Percentiles rank a stretch among this genome's conserved stretches.
phyloP scores from a whole-genome alignment of 2,113 vertebrate species.

The Dipodomys stephensi region DNA sequence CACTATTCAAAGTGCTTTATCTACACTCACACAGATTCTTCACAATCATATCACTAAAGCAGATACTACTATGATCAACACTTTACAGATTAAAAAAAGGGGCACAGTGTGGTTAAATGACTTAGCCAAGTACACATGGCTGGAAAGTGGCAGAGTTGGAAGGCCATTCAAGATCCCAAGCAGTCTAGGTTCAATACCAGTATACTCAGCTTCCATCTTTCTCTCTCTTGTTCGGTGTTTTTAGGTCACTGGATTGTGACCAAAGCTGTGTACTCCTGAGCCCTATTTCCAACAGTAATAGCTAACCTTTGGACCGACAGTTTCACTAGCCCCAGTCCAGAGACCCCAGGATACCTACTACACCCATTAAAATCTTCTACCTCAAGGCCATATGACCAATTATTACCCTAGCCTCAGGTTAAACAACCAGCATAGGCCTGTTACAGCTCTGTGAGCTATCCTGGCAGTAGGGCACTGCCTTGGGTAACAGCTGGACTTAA shows the following conservation, averaged over 20 bases:
- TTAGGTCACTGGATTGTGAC: background rate
- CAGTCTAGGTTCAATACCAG: background rate
- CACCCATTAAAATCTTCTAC: background rate
- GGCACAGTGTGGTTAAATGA: background rate
- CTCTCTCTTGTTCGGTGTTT: background rate
- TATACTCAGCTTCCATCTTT: background rate
- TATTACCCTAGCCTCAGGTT: background rate
- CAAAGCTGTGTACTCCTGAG: background rate
- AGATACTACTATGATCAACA: background rate
- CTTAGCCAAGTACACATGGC: background rate
- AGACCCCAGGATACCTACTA: background rate
- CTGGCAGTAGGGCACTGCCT: background rate
- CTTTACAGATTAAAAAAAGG: background rate
- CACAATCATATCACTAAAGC: background rate
- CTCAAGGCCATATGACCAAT: too few species aligned
- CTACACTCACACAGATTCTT: background rate
- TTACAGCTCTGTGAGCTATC: background rate
- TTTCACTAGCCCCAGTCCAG: background rate
- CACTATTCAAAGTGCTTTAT: constrained; percentile 18
- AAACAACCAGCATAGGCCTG: background rate
- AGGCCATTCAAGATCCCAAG: background rate
- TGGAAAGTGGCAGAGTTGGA: background rate
- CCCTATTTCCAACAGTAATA: background rate
- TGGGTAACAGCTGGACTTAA: background rate
- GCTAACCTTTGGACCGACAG: background rate